These are phyloP conservation scores for Centruroides vittatus DNA, from an alignment of 1,140 invertebrate genomes.

Conservation along the genomic window DNA sequence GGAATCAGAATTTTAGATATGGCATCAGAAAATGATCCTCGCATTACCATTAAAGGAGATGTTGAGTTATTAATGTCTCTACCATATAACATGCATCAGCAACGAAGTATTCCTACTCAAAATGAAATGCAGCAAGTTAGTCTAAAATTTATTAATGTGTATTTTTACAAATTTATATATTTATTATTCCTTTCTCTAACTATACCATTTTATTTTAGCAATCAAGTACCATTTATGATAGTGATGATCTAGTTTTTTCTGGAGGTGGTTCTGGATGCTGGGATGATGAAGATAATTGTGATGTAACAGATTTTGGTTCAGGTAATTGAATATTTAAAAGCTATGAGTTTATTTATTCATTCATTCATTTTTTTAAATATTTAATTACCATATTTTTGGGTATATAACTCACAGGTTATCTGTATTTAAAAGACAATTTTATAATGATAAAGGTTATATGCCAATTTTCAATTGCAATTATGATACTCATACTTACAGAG, in stretches of 20 bases:
- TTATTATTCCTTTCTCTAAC: not conserved
- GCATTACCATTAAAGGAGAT: slow-evolving; percentile 45
- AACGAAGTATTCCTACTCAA: not conserved
- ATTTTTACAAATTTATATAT: not conserved
- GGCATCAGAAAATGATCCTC: slow-evolving; percentile 59
- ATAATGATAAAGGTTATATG: no score
- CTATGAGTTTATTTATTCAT: no score
- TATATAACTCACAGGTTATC: no score
- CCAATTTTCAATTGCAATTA: no score
- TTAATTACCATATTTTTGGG: no score
- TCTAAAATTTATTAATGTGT: not conserved
- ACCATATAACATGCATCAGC: slow-evolving; percentile 12
- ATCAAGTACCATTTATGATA: slow-evolving; percentile 6
- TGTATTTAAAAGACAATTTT: no score
- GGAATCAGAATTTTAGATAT: slow-evolving; percentile 67
- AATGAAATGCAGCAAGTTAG: slow-evolving; percentile 9
- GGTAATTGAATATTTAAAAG: not conserved
- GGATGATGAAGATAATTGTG: slow-evolving; percentile 77
- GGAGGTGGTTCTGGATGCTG: slow-evolving; percentile 69
- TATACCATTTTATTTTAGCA: not conserved
- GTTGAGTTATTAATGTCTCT: slow-evolving; percentile 27
- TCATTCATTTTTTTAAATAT: no score
- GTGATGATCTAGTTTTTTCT: slow-evolving; percentile 71
- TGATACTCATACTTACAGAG: no score
- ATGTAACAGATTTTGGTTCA: slow-evolving; percentile 6